Evolutionary conservation across 1,140 invertebrate species (phyloP).

Genomic region (Coptotermes formosanus): DNA sequence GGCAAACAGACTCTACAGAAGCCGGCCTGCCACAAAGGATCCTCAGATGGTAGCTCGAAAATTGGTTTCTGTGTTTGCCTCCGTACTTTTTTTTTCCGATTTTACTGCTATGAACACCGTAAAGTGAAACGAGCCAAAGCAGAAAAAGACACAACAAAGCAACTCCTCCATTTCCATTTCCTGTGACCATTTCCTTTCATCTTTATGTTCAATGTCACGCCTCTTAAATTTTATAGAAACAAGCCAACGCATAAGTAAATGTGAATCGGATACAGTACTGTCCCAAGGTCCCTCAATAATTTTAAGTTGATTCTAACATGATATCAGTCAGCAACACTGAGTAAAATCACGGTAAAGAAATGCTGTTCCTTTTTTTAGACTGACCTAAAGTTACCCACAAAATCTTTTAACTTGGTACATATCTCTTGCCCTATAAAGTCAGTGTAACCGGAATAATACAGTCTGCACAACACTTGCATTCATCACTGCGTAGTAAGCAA

Average conservation of each 20-base stretch:
- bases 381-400: not conserved
- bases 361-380: not conserved
- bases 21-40: not conserved
- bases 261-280: not conserved
- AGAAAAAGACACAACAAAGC: not conserved
- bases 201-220: not conserved
- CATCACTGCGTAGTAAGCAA: too few species aligned
- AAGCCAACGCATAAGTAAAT: not conserved
- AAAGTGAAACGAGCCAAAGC: not conserved
- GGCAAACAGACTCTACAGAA: too few species aligned
- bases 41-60: not conserved
- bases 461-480: too few species aligned
- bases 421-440: too few species aligned
- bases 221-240: not conserved
- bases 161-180: not conserved
- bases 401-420: too few species aligned
- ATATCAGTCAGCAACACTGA: not conserved
- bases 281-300: not conserved
- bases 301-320: not conserved
- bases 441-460: too few species aligned
- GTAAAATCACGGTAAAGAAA: not conserved
- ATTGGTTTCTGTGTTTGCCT: not conserved
- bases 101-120: constrained; percentile 1
- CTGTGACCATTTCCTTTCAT: not conserved
- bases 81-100: not conserved